Conservation (phyloP, 2,797 vertebrate species). For the Cephalopachus bancanus region DNA sequence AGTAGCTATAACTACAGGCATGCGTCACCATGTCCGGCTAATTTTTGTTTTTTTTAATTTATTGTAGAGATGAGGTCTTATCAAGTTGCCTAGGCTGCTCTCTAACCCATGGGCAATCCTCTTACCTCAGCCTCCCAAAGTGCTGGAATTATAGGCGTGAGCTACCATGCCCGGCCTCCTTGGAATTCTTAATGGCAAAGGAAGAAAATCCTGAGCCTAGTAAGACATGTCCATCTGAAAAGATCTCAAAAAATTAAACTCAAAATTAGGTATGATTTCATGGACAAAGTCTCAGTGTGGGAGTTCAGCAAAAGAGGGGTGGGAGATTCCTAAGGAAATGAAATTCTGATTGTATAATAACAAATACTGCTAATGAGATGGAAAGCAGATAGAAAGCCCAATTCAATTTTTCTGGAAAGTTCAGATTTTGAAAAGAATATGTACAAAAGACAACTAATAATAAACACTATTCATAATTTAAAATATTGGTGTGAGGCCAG, state of each 20-base stretch:
- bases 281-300: background rate
- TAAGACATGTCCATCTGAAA: background rate
- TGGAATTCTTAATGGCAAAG: slow-evolving; percentile 29
- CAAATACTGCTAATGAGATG: slow-evolving; percentile 16
- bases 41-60: too few species aligned
- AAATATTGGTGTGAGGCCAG: background rate
- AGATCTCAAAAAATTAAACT: background rate
- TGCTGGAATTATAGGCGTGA: too few species aligned
- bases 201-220: background rate
- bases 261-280: slow-evolving; percentile 15
- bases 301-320: background rate
- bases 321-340: background rate
- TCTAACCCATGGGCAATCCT: too few species aligned
- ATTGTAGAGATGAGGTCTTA: too few species aligned
- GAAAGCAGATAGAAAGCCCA: background rate
- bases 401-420: background rate
- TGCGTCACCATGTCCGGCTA: too few species aligned
- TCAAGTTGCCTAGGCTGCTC: too few species aligned
- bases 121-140: too few species aligned
- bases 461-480: background rate
- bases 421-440: slow-evolving; percentile 39
- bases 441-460: background rate
- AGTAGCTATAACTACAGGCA: too few species aligned
- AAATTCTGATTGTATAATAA: slow-evolving; percentile 24
- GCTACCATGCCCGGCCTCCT: background rate